Evolutionary conservation across 2,113 vertebrate genomes (phyloP).

Genomic region (Meles meles): DNA sequence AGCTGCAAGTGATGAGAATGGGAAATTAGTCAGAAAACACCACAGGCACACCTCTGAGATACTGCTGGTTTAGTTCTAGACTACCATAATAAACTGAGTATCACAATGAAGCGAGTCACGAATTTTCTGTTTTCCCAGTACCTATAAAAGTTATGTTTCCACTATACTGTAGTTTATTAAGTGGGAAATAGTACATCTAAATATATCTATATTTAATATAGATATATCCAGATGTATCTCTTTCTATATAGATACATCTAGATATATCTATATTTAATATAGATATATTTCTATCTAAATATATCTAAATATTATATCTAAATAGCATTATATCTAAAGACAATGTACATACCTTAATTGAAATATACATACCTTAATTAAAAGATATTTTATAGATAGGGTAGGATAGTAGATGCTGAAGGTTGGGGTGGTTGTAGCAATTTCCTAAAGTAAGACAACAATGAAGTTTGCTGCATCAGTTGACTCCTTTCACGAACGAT

Average conservation of each 20-base stretch:
- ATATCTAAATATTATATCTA: too few species aligned
- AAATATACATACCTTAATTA: neutral
- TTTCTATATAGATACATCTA: too few species aligned
- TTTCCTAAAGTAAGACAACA: neutral
- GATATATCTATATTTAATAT: too few species aligned
- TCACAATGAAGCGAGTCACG: neutral
- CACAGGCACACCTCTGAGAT: neutral
- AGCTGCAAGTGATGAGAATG: neutral
- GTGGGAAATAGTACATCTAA: neutral
- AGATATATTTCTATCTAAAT: too few species aligned
- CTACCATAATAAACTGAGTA: neutral
- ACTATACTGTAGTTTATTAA: neutral
- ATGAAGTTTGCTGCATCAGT: neutral
- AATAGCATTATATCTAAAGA: neutral
- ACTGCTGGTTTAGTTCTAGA: neutral
- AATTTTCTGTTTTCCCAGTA: neutral
- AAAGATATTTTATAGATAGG: neutral
- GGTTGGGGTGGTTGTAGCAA: neutral
- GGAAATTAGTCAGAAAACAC: neutral
- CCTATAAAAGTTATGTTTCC: neutral
- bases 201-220: too few species aligned
- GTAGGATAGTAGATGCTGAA: neutral
- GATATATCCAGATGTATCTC: too few species aligned
- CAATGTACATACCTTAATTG: neutral
- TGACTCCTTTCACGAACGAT: neutral